phyloP scores from a whole-genome alignment of 2,797 vertebrate species.

The Gadopsis bispinosus region DNA sequence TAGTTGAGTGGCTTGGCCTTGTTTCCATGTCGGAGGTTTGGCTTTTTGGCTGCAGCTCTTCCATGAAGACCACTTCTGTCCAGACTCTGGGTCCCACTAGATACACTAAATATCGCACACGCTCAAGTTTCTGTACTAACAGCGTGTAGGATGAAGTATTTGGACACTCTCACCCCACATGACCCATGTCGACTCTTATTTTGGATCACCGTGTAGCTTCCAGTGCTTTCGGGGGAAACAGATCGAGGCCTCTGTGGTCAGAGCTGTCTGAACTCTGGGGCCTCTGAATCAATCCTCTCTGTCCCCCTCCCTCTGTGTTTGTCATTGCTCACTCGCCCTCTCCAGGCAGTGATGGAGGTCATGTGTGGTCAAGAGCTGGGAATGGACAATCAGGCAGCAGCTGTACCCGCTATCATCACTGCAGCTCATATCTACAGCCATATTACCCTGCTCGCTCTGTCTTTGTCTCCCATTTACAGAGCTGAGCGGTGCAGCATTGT shows the following conservation, averaged over 20 bases:
- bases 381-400: constrained; percentile 73
- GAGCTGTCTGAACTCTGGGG: constrained; percentile 70
- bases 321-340: constrained; percentile 59
- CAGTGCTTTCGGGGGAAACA: constrained; percentile 56
- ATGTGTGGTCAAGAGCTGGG: constrained; percentile 77
- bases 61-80: too few relatives aligned
- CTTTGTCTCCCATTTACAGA: constrained; percentile 45
- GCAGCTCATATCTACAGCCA: constrained; percentile 56
- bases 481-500: background rate
- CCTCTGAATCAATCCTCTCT: constrained; percentile 69
- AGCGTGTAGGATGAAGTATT: constrained; percentile 25
- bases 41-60: too few relatives aligned
- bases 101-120: background rate
- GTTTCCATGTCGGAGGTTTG: too few relatives aligned
- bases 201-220: constrained; percentile 45
- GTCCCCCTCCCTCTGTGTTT: constrained; percentile 34
- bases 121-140: background rate
- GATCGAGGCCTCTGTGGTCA: constrained; percentile 60
- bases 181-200: constrained; percentile 48
- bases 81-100: too few relatives aligned
- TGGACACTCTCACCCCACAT: background rate
- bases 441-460: constrained; percentile 20
- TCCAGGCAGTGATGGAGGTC: constrained; percentile 71
- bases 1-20: too few relatives aligned
- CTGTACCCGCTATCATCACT: constrained; percentile 56